Percentiles rank a stretch among this genome's conserved stretches.
Evolutionary conservation across 2,888 invertebrate species (phyloP).

Genomic region (Dromius quadrimaculatus): DNA sequence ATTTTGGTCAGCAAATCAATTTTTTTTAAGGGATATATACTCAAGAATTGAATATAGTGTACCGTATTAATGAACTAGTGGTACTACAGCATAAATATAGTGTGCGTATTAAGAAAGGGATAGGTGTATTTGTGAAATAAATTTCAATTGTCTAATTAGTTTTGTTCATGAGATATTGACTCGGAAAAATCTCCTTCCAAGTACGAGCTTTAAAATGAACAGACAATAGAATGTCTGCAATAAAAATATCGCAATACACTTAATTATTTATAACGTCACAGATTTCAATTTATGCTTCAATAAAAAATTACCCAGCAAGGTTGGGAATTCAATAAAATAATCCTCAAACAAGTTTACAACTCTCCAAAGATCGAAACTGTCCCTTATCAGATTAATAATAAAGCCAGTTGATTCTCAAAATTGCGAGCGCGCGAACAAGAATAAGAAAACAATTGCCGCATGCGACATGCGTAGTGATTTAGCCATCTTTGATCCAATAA

Average conservation of each 20-base stretch:
- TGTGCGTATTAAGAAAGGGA: too few relatives aligned
- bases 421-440: constrained; percentile 1
- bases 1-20: too few relatives aligned
- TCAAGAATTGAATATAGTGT: too few relatives aligned
- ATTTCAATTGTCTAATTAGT: too few relatives aligned
- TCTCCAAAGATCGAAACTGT: constrained; percentile 13
- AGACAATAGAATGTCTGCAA: too few relatives aligned
- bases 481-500: constrained; percentile 33
- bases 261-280: constrained; percentile 12
- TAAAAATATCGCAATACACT: neutral
- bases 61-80: too few relatives aligned
- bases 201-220: too few relatives aligned
- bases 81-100: too few relatives aligned
- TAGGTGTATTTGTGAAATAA: too few relatives aligned
- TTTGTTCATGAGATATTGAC: too few relatives aligned
- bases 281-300: constrained; percentile 29
- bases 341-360: constrained; percentile 28
- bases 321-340: constrained; percentile 32
- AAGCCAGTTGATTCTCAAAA: constrained; percentile 26
- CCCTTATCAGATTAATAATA: constrained; percentile 36
- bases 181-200: too few relatives aligned
- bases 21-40: too few relatives aligned
- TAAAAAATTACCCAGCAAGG: constrained; percentile 30
- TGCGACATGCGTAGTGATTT: constrained; percentile 1
- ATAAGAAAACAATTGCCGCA: constrained; percentile 4